phyloP scores from a whole-genome alignment of 2,113 vertebrate species.

The Hystrix cristata region DNA sequence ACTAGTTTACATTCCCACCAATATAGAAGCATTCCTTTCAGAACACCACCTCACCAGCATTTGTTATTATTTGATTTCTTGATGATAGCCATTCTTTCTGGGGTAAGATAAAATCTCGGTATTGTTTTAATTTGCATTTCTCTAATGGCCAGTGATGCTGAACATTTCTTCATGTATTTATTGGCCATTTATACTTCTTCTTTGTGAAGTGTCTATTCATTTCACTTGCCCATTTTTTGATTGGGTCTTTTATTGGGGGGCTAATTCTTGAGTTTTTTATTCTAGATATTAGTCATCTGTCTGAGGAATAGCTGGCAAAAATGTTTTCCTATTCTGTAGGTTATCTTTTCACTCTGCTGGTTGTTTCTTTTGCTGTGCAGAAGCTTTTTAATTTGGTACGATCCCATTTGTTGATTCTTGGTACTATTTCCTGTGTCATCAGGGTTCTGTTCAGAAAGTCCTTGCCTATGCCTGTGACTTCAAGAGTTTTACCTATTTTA shows the following conservation, averaged over 20 bases:
- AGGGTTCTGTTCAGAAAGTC: background rate
- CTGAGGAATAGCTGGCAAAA: background rate
- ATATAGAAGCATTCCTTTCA: background rate
- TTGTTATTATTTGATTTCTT: background rate
- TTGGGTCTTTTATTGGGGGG: background rate
- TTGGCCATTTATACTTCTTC: background rate
- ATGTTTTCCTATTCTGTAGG: background rate
- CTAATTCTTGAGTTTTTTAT: background rate
- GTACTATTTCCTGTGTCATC: background rate
- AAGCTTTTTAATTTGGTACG: background rate
- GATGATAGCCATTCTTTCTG: background rate
- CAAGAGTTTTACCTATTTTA: background rate
- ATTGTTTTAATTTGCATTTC: background rate
- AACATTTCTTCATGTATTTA: background rate
- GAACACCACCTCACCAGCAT: background rate
- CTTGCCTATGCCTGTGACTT: background rate
- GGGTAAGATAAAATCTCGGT: background rate
- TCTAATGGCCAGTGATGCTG: background rate
- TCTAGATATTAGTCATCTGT: background rate
- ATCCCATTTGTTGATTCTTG: background rate
- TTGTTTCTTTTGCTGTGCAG: background rate
- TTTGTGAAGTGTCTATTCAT: background rate
- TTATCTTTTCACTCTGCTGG: background rate
- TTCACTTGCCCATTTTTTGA: background rate
- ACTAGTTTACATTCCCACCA: background rate